Percentiles rank a stretch among this genome's conserved stretches.
Evolutionary conservation across 2,797 vertebrate species (phyloP).

Genomic region (Danio kyathit): DNA sequence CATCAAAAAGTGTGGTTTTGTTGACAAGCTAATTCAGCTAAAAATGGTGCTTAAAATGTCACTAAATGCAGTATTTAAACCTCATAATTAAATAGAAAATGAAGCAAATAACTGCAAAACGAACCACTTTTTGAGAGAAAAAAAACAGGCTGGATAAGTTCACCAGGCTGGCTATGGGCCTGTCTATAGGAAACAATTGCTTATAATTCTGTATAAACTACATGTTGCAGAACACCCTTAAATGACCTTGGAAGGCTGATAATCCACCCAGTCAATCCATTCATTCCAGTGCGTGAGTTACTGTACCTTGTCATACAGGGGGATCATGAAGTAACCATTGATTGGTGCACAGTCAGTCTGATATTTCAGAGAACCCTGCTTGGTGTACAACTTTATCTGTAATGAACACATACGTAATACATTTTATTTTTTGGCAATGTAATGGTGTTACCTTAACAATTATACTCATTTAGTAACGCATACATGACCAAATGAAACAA

Average conservation of each 20-base stretch:
- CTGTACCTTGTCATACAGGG: slow-evolving; percentile 96
- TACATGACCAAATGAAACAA: neutral
- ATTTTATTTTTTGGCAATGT: neutral
- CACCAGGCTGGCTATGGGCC: no score
- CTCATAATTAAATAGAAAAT: no score
- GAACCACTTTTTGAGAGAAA: no score
- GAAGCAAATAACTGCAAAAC: no score
- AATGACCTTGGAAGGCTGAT: neutral
- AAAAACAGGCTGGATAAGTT: no score
- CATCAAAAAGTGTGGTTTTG: no score
- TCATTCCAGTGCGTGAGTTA: neutral
- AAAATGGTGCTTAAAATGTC: no score
- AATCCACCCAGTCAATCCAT: neutral
- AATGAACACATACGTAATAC: rapidly evolving
- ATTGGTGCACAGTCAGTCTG: slow-evolving; percentile 98
- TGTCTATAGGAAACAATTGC: neutral
- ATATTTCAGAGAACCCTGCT: slow-evolving; percentile 96
- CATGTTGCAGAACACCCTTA: neutral
- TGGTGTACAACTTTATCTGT: slow-evolving; percentile 97
- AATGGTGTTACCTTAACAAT: no score
- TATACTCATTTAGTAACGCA: no score
- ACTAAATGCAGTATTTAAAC: no score
- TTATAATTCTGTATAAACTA: neutral
- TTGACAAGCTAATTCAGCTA: no score
- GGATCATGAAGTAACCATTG: slow-evolving; percentile 99